Percentiles rank a stretch among this genome's conserved stretches.
Evolutionary conservation across 1,140 invertebrate genomes (phyloP).

Genomic region (Venturia canescens): DNA sequence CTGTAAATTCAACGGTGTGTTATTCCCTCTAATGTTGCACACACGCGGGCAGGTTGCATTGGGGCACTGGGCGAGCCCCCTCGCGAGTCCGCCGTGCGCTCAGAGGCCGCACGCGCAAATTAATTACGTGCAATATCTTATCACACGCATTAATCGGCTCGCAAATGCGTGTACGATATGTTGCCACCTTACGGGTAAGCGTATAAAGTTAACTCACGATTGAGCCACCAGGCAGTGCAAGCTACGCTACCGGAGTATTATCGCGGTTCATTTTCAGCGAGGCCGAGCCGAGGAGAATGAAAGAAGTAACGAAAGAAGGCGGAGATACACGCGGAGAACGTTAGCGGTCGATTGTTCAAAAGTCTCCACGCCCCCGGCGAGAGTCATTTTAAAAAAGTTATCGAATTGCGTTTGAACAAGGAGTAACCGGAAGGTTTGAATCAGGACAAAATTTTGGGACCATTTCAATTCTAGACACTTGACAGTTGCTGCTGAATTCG

Average conservation of each 20-base stretch:
- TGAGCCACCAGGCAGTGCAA: background rate
- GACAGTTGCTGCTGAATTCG: too few species aligned
- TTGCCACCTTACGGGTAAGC: constrained; percentile 38
- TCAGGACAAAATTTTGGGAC: too few species aligned
- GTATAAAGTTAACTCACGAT: constrained; percentile 33
- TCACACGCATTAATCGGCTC: constrained; percentile 44
- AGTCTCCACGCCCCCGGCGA: constrained; percentile 14
- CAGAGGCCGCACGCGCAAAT: constrained; percentile 37
- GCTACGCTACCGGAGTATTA: background rate
- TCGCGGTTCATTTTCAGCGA: constrained; percentile 4
- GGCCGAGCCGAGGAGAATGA: background rate
- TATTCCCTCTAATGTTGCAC: too few species aligned
- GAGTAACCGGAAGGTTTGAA: too few species aligned
- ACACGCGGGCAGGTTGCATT: too few species aligned
- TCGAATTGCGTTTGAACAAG: too few species aligned
- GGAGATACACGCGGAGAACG: background rate
- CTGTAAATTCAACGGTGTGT: too few species aligned
- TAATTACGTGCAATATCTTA: constrained; percentile 48
- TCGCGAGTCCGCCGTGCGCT: constrained; percentile 6
- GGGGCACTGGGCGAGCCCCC: background rate
- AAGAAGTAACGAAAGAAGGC: background rate
- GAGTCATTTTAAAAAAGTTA: background rate
- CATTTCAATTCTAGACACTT: too few species aligned
- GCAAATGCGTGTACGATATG: constrained; percentile 44
- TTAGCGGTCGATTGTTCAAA: constrained; percentile 26